Evolutionary conservation across 2,888 invertebrate genomes (phyloP).

Genomic region (Trichogramma evanescens): DNA sequence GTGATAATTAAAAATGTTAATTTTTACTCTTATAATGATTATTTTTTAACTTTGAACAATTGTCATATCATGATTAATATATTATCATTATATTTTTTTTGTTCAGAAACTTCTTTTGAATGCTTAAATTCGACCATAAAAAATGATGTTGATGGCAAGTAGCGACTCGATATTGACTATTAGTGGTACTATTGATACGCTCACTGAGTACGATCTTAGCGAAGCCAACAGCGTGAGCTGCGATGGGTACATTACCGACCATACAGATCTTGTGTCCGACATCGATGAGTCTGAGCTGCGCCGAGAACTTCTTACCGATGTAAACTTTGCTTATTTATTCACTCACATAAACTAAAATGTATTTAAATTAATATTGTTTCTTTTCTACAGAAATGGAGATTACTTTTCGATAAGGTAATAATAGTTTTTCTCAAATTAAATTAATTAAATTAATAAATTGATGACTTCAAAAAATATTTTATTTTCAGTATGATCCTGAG

Average conservation of each 20-base stretch:
- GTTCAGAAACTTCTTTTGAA: too few relatives aligned
- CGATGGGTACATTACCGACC: conserved; percentile 66
- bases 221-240: conserved; percentile 41
- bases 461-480: background rate
- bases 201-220: conserved; percentile 37
- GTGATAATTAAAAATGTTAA: too few relatives aligned
- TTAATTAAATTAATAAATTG: background rate
- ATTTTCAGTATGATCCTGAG: conserved; percentile 75
- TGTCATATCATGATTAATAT: too few relatives aligned
- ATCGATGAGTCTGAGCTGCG: conserved; percentile 69
- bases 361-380: conserved; percentile 4
- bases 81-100: too few relatives aligned
- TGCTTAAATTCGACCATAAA: background rate
- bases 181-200: conserved; percentile 41
- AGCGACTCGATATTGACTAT: conserved; percentile 44
- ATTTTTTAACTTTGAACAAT: too few relatives aligned
- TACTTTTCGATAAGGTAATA: conserved; percentile 74
- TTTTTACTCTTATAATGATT: too few relatives aligned
- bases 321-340: conserved; percentile 49
- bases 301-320: conserved; percentile 72
- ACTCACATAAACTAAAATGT: background rate
- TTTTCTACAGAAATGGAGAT: conserved; percentile 76
- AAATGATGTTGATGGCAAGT: conserved; percentile 42
- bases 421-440: background rate
- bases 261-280: conserved; percentile 74